Percentiles rank a stretch among this genome's conserved stretches.
Conservation (phyloP, 1,140 invertebrate genomes). For the Orchestia grillus region DNA sequence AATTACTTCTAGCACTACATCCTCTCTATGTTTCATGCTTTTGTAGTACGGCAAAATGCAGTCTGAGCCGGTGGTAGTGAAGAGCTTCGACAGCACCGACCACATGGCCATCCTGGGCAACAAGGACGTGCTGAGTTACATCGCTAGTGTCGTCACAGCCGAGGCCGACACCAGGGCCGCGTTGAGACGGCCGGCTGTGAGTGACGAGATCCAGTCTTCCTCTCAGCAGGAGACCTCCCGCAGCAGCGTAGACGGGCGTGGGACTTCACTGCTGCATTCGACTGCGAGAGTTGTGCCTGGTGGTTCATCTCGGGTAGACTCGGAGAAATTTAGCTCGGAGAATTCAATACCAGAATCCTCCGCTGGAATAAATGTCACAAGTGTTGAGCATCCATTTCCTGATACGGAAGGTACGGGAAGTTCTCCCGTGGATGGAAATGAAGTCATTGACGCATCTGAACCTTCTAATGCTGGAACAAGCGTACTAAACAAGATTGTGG, state of each 20-base stretch:
- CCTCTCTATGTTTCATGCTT: neutral
- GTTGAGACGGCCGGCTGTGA: neutral
- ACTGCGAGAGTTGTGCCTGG: neutral
- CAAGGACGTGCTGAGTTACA: slow-evolving; percentile 70
- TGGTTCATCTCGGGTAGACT: neutral
- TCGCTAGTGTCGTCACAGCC: slow-evolving; percentile 68
- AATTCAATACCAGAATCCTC: neutral
- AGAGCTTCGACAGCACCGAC: slow-evolving; percentile 78
- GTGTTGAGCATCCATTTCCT: neutral
- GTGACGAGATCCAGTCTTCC: neutral
- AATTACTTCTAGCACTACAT: neutral
- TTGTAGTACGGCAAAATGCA: neutral
- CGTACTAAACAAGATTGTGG: neutral
- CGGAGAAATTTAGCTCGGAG: neutral
- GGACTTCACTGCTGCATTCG: no score
- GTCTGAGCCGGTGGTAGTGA: slow-evolving; percentile 23
- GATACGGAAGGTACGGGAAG: neutral
- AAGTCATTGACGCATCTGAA: neutral
- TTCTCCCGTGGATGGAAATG: neutral
- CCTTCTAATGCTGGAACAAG: neutral
- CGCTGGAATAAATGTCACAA: neutral
- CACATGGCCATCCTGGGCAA: slow-evolving; percentile 83
- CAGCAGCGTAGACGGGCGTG: no score
- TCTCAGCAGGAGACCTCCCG: neutral
- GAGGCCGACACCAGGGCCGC: neutral